Conservation (phyloP, 2,113 vertebrate species). For the Channa maculata region DNA sequence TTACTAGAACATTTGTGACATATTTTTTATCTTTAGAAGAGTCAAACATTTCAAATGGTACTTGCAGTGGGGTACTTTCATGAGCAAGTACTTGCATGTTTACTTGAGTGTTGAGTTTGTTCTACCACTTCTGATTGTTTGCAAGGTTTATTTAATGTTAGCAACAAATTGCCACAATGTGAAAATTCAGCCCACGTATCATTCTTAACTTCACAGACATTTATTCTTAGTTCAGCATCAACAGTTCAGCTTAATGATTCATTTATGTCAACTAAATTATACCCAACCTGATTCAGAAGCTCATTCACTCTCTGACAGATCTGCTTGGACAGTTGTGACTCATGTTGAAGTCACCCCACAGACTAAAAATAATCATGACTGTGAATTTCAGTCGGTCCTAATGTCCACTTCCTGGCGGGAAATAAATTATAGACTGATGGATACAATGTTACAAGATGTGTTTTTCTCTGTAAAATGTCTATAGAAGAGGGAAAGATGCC, state of each 20-base stretch:
- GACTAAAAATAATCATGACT: conserved; percentile 61
- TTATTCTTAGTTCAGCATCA: conserved; percentile 14
- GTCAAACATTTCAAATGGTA: no score
- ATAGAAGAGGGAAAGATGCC: no score
- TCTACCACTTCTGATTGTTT: no score
- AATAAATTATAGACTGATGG: conserved; percentile 18
- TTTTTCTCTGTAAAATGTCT: no score
- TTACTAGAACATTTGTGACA: no score
- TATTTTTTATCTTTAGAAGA: no score
- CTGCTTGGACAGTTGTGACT: conserved; percentile 58
- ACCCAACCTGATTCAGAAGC: conserved; percentile 30
- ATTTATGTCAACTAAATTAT: conserved; percentile 36
- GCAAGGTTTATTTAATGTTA: conserved; percentile 1
- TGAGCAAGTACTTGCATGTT: no score
- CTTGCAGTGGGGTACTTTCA: not conserved
- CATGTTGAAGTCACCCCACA: conserved; percentile 50
- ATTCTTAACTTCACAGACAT: conserved; percentile 1
- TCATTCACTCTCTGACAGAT: conserved; percentile 55
- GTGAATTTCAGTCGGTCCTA: conserved; percentile 29
- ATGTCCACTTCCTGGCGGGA: conserved; percentile 35
- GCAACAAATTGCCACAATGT: not conserved
- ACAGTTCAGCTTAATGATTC: conserved; percentile 34
- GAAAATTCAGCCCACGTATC: not conserved
- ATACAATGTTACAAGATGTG: not conserved
- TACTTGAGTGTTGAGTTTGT: no score